These are phyloP conservation scores for Lontra canadensis DNA, from an alignment of 2,113 vertebrate species.

Conservation along the genomic window DNA sequence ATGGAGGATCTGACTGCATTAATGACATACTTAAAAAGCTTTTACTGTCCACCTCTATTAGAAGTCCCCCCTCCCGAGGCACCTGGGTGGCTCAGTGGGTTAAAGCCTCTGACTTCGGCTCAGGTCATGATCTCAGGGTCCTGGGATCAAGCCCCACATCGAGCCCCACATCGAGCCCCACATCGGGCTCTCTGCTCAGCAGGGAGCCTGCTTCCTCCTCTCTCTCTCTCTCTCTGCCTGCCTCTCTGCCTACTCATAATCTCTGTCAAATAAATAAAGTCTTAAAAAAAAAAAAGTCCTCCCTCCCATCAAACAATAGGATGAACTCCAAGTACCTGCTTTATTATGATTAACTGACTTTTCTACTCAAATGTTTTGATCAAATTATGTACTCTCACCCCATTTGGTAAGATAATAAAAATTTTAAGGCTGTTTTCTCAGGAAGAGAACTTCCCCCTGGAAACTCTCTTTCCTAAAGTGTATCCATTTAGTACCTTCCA, in stretches of 20 bases:
- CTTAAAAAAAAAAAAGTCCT: too few species aligned
- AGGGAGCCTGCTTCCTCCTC: too few species aligned
- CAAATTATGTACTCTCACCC: neutral
- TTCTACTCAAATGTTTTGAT: neutral
- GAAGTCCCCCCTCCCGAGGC: neutral
- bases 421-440: neutral
- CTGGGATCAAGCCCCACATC: too few species aligned
- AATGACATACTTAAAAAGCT: neutral
- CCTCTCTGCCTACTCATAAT: too few species aligned
- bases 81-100: too few species aligned
- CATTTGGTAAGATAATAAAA: conserved; percentile 9
- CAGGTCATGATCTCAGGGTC: too few species aligned
- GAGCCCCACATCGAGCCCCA: too few species aligned
- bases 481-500: neutral
- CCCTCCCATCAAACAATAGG: neutral
- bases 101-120: too few species aligned
- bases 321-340: neutral
- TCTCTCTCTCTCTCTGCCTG: too few species aligned
- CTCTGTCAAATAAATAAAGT: too few species aligned
- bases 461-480: conserved; percentile 19
- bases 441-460: neutral
- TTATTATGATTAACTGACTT: neutral
- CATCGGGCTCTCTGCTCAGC: too few species aligned
- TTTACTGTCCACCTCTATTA: neutral
- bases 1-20: neutral